Percentiles rank a stretch among this genome's conserved stretches.
phyloP scores from a whole-genome alignment of 1,140 invertebrate species.

The Nasonia giraulti region DNA sequence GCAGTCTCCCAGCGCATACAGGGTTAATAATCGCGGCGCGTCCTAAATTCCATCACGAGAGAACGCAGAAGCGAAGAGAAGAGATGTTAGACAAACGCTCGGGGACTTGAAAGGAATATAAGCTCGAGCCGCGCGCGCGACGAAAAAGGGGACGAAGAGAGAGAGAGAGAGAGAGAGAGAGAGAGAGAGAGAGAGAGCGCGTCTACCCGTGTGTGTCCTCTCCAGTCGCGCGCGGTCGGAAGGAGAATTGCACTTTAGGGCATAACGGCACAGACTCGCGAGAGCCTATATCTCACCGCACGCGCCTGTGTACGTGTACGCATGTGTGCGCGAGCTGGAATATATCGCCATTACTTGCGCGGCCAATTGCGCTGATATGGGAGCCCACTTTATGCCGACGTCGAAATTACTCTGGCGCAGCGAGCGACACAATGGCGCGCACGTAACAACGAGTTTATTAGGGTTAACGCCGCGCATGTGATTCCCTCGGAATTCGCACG shows the following conservation, averaged over 20 bases:
- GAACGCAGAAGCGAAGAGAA: neutral
- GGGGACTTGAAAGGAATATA: slow-evolving; percentile 18
- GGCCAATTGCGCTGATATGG: neutral
- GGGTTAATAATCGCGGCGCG: slow-evolving; percentile 38
- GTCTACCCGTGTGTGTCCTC: slow-evolving; percentile 43
- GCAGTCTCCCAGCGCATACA: no score
- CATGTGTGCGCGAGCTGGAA: neutral
- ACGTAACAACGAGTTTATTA: neutral
- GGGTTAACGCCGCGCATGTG: neutral
- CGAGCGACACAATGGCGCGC: neutral
- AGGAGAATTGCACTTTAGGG: slow-evolving; percentile 66
- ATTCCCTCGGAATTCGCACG: neutral
- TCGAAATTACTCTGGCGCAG: neutral
- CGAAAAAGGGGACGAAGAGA: slow-evolving; percentile 37
- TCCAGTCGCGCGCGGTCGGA: slow-evolving; percentile 34
- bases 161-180: slow-evolving; percentile 28
- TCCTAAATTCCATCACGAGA: slow-evolving; percentile 40
- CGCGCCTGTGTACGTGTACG: neutral
- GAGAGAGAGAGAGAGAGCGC: slow-evolving; percentile 11
- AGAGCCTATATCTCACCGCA: neutral
- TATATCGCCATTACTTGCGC: neutral
- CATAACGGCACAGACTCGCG: slow-evolving; percentile 67
- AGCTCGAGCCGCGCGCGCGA: neutral
- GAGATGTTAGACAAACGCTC: neutral
- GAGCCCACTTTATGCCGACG: neutral